Conservation (phyloP, 2,113 vertebrate species). For the Podilymbus podiceps region DNA sequence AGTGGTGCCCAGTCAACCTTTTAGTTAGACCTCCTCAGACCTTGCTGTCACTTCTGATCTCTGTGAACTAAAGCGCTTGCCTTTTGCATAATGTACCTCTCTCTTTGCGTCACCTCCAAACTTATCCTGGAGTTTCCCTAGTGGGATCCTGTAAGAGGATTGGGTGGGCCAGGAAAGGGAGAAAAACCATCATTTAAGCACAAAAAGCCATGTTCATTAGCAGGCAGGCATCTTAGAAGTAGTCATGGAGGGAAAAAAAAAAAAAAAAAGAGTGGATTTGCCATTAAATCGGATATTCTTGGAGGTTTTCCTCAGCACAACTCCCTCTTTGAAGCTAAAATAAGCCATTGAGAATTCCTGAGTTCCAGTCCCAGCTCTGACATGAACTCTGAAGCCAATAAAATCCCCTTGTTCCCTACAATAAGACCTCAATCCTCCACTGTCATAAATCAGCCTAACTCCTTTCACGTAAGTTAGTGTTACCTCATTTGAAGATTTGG, state of each 20-base stretch:
- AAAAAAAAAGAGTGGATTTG: slow-evolving; percentile 40
- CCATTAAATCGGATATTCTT: slow-evolving; percentile 59
- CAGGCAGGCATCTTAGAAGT: not conserved
- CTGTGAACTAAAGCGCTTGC: not conserved
- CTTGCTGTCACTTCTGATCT: not conserved
- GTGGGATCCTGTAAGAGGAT: slow-evolving; percentile 48
- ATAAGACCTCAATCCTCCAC: slow-evolving; percentile 1
- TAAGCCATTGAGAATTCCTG: slow-evolving; percentile 32
- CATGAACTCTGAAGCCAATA: not conserved
- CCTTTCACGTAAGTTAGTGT: not conserved
- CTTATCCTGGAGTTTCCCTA: not conserved
- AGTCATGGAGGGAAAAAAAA: not conserved
- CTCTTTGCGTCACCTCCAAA: not conserved
- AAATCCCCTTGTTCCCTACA: slow-evolving; percentile 49
- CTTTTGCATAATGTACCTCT: not conserved
- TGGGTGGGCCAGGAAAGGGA: slow-evolving; percentile 16
- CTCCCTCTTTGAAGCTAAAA: slow-evolving; percentile 23
- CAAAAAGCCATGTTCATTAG: slow-evolving; percentile 16
- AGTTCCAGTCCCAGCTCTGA: slow-evolving; percentile 22
- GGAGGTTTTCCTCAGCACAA: slow-evolving; percentile 27
- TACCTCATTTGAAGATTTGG: not conserved
- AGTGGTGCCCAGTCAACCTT: not conserved
- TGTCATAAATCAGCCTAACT: slow-evolving; percentile 2
- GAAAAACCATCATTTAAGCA: not conserved
- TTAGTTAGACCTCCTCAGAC: not conserved